phyloP scores from a whole-genome alignment of 2,888 invertebrate species.

The Leptinotarsa haldemani region DNA sequence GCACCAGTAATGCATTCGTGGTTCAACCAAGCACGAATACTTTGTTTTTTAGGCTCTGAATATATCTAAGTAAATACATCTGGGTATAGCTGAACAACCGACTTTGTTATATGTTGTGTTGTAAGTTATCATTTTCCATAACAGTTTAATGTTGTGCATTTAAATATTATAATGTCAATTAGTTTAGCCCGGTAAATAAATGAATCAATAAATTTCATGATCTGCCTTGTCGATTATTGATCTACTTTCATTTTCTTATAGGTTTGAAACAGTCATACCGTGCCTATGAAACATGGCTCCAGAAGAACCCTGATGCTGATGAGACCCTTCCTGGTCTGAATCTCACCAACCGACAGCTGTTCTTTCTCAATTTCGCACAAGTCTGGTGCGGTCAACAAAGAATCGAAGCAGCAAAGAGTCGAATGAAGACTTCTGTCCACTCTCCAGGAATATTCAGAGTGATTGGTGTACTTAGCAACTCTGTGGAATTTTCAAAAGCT shows the following conservation, averaged over 20 bases:
- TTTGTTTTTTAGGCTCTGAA: too few species aligned
- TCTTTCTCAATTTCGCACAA: slow-evolving; percentile 92
- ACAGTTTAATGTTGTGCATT: too few species aligned
- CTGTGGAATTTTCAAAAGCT: slow-evolving; percentile 79
- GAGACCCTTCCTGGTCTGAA: slow-evolving; percentile 78
- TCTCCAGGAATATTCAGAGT: slow-evolving; percentile 79
- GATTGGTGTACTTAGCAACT: slow-evolving; percentile 71
- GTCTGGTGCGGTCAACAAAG: slow-evolving; percentile 85
- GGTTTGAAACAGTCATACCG: slow-evolving; percentile 89
- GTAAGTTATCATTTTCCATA: too few species aligned
- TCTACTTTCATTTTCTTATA: neutral
- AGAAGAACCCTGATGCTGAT: slow-evolving; percentile 70
- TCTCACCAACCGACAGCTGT: slow-evolving; percentile 83
- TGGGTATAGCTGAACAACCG: too few species aligned
- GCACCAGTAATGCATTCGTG: too few species aligned
- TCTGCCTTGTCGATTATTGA: neutral
- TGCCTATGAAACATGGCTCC: slow-evolving; percentile 84
- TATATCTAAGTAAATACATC: too few species aligned
- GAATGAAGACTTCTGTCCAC: slow-evolving; percentile 85
- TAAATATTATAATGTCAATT: too few species aligned
- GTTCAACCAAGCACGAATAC: too few species aligned
- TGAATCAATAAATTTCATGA: neutral
- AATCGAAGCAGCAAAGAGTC: slow-evolving; percentile 83
- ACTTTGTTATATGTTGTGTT: too few species aligned
- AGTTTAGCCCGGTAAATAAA: neutral